Base-by-base conservation (phyloP, 2,888 invertebrate species). In the Eupithecia exiguata region DNA sequence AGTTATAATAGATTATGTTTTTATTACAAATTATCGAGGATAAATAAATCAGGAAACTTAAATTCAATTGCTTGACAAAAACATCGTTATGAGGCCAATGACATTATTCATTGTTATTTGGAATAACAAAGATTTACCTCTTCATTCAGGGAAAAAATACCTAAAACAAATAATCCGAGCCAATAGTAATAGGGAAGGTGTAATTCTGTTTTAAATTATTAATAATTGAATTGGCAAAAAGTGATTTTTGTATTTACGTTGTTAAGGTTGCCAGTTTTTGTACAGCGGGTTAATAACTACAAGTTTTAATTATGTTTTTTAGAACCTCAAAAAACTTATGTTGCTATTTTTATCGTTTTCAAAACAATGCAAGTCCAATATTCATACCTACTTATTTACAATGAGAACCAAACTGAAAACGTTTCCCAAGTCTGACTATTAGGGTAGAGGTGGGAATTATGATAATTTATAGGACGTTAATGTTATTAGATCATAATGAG, bases 1-100 rank as follows among this genome's bases (percentile, higher is more conserved):
- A 7, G 16, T 14, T 16, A 1, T 21, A 1, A 21, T 21, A 10
- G 10, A 7, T 43, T 43, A 43, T 46, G 46, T 46, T n/a, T 46
- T n/a, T 46, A 18, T 18, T 18, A 49, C n/a, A 49, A 49, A 49
- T n/a, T n/a, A 49, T 49, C 9, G 10, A 49, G 49, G n/a, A 49
- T 49, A n/a, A 49, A 49, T 49, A 49, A 49, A 49, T 49, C 49
- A n/a, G n/a, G 49, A 49, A 49, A n/a, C n/a, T n/a, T n/a, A n/a
- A 49, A 49, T n/a, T 49, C n/a, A n/a, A 10, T 49, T 49, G n/a
- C 9, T 49, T n/a, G 9, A 49, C 46, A 46, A 46, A n/a, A 9
- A 49, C n/a, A 49, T 46, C 10, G 49, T 21, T 53, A 53, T 4
- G 4, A 53, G 10, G 49, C 16, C 49, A 53, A 21, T n/a, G 49